phyloP scores from a whole-genome alignment of 2,888 invertebrate species.

The Megastigmus dorsalis region DNA sequence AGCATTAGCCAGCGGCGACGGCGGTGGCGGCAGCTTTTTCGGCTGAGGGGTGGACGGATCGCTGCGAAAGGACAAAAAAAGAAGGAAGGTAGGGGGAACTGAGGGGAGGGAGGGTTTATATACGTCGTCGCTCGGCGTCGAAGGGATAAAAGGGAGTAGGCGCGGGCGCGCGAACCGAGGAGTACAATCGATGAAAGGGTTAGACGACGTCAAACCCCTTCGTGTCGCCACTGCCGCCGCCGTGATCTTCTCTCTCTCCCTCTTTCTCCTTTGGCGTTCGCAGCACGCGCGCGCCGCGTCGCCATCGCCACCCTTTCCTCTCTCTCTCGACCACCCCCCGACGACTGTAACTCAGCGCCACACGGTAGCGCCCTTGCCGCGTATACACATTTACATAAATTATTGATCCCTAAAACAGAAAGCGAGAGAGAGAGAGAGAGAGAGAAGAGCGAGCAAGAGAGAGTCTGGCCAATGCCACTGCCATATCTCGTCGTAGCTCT shows the following conservation, averaged over 20 bases:
- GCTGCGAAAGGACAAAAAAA: slow-evolving; percentile 51
- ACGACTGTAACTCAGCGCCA: slow-evolving; percentile 73
- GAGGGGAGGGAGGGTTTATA: too few relatives aligned
- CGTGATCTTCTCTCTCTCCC: slow-evolving; percentile 70
- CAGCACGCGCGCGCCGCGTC: slow-evolving; percentile 58
- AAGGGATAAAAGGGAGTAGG: slow-evolving; percentile 63
- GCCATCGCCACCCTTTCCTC: slow-evolving; percentile 57
- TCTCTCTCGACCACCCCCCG: slow-evolving; percentile 64
- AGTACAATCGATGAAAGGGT: slow-evolving; percentile 74
- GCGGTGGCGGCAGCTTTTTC: too few relatives aligned
- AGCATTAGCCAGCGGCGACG: slow-evolving; percentile 70
- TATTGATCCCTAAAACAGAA: slow-evolving; percentile 73
- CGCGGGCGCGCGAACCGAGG: slow-evolving; percentile 58
- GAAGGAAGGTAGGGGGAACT: slow-evolving; percentile 58
- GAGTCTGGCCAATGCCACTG: slow-evolving; percentile 70
- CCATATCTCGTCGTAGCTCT: slow-evolving; percentile 62
- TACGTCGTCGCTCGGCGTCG: slow-evolving; percentile 53
- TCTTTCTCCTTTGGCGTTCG: slow-evolving; percentile 53
- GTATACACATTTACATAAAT: slow-evolving; percentile 75
- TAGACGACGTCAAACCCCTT: slow-evolving; percentile 72
- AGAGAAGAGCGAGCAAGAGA: neutral
- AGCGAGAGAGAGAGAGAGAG: slow-evolving; percentile 34
- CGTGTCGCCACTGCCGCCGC: slow-evolving; percentile 56
- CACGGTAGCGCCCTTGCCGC: slow-evolving; percentile 73
- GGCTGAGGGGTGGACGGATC: too few relatives aligned